Percentiles rank a stretch among this genome's conserved stretches.
These are phyloP conservation scores for Trissolcus brochymenae DNA, from an alignment of 2,888 invertebrate genomes.

Conservation along the genomic window DNA sequence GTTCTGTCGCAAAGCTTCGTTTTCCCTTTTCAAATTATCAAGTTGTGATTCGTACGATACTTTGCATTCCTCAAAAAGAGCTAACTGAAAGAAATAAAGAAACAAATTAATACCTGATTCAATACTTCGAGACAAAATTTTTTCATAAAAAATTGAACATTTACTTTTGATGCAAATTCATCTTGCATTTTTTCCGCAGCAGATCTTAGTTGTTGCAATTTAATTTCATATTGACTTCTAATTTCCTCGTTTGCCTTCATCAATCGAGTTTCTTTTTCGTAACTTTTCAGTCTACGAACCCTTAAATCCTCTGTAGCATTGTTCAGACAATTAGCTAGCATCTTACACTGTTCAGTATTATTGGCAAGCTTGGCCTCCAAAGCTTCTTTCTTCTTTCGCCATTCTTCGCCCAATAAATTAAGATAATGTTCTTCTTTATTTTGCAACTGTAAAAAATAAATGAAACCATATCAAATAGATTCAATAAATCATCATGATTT, in stretches of 20 bases:
- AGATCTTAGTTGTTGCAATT: slow-evolving; percentile 80
- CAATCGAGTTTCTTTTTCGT: slow-evolving; percentile 79
- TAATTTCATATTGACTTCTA: slow-evolving; percentile 80
- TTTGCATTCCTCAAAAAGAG: slow-evolving; percentile 66
- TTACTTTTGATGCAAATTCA: slow-evolving; percentile 79
- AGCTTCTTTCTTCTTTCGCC: slow-evolving; percentile 78
- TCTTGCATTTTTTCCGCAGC: slow-evolving; percentile 80
- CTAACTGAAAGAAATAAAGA: slow-evolving; percentile 59
- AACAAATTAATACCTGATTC: not conserved
- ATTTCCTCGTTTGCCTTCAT: slow-evolving; percentile 80
- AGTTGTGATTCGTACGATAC: slow-evolving; percentile 63
- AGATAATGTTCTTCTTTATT: slow-evolving; percentile 79
- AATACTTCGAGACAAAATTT: not conserved
- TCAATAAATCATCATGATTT: not conserved
- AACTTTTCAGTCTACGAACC: slow-evolving; percentile 77
- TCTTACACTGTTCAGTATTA: slow-evolving; percentile 81
- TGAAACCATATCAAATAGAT: too few relatives aligned
- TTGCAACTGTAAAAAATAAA: slow-evolving; percentile 76
- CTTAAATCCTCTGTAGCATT: slow-evolving; percentile 80
- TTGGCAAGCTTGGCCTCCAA: slow-evolving; percentile 79
- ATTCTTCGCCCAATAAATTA: slow-evolving; percentile 78
- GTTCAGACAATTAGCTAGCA: slow-evolving; percentile 80
- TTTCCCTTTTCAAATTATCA: slow-evolving; percentile 66
- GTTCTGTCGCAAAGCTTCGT: slow-evolving; percentile 64
- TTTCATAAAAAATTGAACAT: slow-evolving; percentile 11